Conservation (phyloP, 1,140 invertebrate species). For the Coptotermes formosanus region DNA sequence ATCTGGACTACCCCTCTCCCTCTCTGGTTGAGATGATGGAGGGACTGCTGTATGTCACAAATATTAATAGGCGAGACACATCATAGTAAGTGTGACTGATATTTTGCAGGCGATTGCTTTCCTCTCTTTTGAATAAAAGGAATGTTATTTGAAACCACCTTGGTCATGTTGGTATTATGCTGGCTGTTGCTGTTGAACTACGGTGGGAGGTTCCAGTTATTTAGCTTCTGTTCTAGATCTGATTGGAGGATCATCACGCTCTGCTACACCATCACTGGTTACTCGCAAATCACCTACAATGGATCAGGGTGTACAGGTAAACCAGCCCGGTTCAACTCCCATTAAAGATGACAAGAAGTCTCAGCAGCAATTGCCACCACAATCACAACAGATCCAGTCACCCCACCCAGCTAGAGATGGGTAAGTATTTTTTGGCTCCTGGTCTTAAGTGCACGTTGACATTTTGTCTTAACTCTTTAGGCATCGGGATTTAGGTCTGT, state of each 20-base stretch:
- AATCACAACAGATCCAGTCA: background rate
- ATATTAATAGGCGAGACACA: too few species aligned
- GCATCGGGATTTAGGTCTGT: too few species aligned
- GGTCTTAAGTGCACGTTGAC: too few species aligned
- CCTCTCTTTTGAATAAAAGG: background rate
- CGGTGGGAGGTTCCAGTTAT: conserved; percentile 33
- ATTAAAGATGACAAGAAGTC: conserved; percentile 32
- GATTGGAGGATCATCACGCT: conserved; percentile 68
- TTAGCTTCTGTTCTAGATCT: conserved; percentile 70
- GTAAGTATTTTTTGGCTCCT: background rate
- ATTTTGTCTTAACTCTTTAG: too few species aligned
- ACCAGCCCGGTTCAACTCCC: conserved; percentile 42
- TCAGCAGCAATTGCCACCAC: conserved; percentile 30
- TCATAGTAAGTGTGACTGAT: too few species aligned
- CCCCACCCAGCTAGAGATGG: conserved; percentile 11
- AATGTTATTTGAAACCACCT: conserved; percentile 13
- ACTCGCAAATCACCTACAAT: conserved; percentile 76
- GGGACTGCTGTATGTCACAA: too few species aligned
- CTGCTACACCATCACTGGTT: conserved; percentile 58
- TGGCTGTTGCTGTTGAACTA: background rate
- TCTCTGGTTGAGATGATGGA: too few species aligned
- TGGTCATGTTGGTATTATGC: background rate
- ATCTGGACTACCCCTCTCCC: too few species aligned
- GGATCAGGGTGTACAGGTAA: conserved; percentile 76
- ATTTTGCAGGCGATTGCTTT: too few species aligned